phyloP scores from a whole-genome alignment of 2,888 invertebrate species.

The Deladenus siricidicola region DNA sequence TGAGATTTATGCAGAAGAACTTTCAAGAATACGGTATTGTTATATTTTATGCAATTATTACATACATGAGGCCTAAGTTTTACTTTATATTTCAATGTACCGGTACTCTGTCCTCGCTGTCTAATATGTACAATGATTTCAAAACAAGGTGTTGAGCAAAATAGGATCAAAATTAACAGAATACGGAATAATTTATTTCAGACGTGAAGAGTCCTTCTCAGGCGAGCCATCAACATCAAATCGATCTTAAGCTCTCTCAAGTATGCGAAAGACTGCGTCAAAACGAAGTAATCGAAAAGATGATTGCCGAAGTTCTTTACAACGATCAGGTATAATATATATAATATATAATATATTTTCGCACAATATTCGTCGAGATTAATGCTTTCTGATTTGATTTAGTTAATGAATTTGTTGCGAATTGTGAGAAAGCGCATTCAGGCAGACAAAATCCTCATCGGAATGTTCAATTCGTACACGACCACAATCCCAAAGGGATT shows the following conservation, averaged over 20 bases:
- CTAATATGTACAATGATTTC: too few relatives aligned
- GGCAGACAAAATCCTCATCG: constrained; percentile 53
- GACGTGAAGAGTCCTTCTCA: constrained; percentile 50
- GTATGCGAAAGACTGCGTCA: constrained; percentile 54
- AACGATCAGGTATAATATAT: constrained; percentile 50
- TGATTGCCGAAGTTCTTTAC: constrained; percentile 52
- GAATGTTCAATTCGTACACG: constrained; percentile 39
- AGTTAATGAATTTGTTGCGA: constrained; percentile 51
- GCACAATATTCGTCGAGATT: too few relatives aligned
- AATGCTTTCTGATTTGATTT: too few relatives aligned
- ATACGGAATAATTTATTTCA: constrained; percentile 5
- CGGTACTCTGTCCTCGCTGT: too few relatives aligned
- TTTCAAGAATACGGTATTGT: not conserved
- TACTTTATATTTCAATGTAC: too few relatives aligned
- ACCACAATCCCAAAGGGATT: constrained; percentile 23
- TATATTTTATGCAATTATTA: not conserved
- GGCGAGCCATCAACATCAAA: constrained; percentile 54
- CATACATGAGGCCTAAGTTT: too few relatives aligned
- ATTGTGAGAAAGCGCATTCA: constrained; percentile 54
- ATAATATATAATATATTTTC: too few relatives aligned
- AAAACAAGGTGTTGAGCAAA: too few relatives aligned
- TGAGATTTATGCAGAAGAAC: constrained; percentile 46
- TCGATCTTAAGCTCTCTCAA: constrained; percentile 53
- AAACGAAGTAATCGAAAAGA: constrained; percentile 52
- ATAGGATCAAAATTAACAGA: too few relatives aligned